A percentile compares a stretch with the other conserved stretches of the same genome.
Evolutionary conservation across 23 tunicate genomes (phyloP).

Genomic region (Pegea sp.): DNA sequence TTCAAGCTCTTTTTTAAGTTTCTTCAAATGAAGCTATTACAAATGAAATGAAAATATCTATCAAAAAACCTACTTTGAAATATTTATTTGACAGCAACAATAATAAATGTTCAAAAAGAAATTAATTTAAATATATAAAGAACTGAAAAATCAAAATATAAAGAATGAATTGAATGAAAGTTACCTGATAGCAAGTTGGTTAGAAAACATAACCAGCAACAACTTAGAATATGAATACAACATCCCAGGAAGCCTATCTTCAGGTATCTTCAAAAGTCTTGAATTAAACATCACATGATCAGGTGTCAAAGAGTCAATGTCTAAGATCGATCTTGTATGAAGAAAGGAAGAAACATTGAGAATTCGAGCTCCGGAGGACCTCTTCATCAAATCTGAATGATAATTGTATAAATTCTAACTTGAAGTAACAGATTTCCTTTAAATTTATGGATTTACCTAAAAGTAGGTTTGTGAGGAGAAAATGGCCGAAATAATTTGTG

Average conservation of each 20-base stretch:
- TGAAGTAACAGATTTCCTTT: neutral
- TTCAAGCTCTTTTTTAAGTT: no score
- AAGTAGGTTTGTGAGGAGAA: constrained; percentile 7
- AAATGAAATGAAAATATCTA: no score
- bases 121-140: no score
- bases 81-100: no score
- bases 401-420: neutral
- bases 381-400: constrained; percentile 3
- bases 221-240: constrained; percentile 3
- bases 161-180: no score
- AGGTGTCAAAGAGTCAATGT: constrained; percentile 2
- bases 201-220: constrained; percentile 2
- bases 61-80: no score
- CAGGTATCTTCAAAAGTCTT: neutral
- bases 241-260: neutral
- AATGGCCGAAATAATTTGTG: constrained; percentile 9
- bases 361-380: constrained; percentile 4
- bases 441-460: neutral
- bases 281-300: no score
- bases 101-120: no score
- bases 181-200: constrained; percentile 2
- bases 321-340: neutral
- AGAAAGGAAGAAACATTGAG: constrained; percentile 4
- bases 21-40: no score
- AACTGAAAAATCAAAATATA: no score